Evolutionary conservation across 2,797 vertebrate species (phyloP).

Genomic region (Malacoctenus gilli): DNA sequence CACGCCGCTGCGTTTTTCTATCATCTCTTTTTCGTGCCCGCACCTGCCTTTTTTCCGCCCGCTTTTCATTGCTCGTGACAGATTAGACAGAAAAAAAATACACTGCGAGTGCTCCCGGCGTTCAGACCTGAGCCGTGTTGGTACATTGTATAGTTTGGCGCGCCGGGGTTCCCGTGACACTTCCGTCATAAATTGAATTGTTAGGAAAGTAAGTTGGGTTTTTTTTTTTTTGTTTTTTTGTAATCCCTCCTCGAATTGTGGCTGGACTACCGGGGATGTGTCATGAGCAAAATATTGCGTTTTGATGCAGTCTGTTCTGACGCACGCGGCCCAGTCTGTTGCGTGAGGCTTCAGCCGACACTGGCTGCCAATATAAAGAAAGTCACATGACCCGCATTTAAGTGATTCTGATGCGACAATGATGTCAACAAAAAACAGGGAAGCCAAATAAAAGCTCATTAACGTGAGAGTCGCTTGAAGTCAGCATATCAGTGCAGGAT

Average conservation of each 20-base stretch:
- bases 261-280: background rate
- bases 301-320: background rate
- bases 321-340: too few relatives aligned
- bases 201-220: background rate
- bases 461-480: too few relatives aligned
- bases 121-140: background rate
- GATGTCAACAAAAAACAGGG: background rate
- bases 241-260: too few relatives aligned
- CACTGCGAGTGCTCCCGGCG: background rate
- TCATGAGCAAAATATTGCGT: background rate
- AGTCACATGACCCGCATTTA: background rate
- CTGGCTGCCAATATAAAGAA: background rate
- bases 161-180: background rate
- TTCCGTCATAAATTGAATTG: background rate
- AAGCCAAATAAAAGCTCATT: background rate
- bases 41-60: slow-evolving; percentile 2
- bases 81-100: slow-evolving; percentile 10
- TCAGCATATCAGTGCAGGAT: too few relatives aligned
- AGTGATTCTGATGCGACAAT: background rate
- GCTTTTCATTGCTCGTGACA: slow-evolving; percentile 8
- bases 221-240: background rate
- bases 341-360: background rate
- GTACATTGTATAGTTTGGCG: background rate
- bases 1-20: slow-evolving; percentile 19
- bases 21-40: slow-evolving; percentile 8